Evolutionary conservation across 2,113 vertebrate genomes (phyloP), one percentile per base, ranked within the genome.

Genomic region (Aythya baeri): DNA sequence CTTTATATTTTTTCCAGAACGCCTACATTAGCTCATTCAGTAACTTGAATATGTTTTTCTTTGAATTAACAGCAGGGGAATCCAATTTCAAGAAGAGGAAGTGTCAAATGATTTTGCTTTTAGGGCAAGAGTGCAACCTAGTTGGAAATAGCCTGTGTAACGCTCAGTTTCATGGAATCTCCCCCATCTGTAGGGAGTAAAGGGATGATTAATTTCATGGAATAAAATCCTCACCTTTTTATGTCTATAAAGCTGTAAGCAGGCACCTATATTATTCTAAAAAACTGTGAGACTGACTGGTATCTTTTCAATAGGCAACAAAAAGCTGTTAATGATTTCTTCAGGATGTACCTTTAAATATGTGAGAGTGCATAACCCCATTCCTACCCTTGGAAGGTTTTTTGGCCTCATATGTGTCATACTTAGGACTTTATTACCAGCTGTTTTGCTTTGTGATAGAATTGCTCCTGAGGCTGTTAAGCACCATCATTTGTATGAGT

Each of bases 11-110:
- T 31, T 31, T 73, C 41, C 46, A 36, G 22, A 77, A 74, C 0
- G 22, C 36, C 17, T 32, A 1, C 0, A 0, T 49, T 38, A 49
- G 55, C 26, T 76, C 34, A n/a, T 31, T 34, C n/a, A 44, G n/a
- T 7, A 49, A 54, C 27, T 83, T 50, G 6, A 41, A 54, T 36
- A 10, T 70, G 67, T 4, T 6, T 77, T 88, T 88, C 36, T 71
- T 12, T 73, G 59, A 41, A 36, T 36, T 36, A 61, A 27, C 23
- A 12, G 36, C 17, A 79, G 20, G 22, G 16, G 26, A 80, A 36
- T 52, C 11, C 10, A 32, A 11, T n/a, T 85, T 71, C n/a, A 71
- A 63, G n/a, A 78, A 54, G 73, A 20, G 34, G 54, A 89, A 79
- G 75, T 55, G 72, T 68, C 20, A n/a, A 17, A 11, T 49, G 1